Percentiles rank a stretch among this genome's conserved stretches.
These are phyloP conservation scores for Percopsis omiscomaycus DNA, from an alignment of 2,797 vertebrate species.

Conservation along the genomic window DNA sequence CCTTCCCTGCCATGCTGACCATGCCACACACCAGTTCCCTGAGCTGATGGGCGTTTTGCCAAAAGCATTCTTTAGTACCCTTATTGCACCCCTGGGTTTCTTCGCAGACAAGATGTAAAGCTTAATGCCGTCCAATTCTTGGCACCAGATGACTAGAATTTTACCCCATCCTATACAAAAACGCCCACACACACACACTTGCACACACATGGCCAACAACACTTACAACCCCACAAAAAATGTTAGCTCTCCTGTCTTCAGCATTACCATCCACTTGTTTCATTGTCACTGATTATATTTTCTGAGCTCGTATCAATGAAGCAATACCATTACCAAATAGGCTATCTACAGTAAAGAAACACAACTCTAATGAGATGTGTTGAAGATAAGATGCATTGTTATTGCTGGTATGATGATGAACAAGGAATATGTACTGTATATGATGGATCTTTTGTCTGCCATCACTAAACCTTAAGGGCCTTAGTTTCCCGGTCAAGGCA, in stretches of 20 bases:
- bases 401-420: no score
- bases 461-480: neutral
- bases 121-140: constrained; percentile 84
- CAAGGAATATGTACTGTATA: no score
- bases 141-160: constrained; percentile 81
- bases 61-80: constrained; percentile 90
- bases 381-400: no score
- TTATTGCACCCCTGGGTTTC: constrained; percentile 84
- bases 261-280: constrained; percentile 66
- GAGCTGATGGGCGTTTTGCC: constrained; percentile 97
- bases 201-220: constrained; percentile 31
- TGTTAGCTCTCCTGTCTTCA: constrained; percentile 77
- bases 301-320: constrained; percentile 69
- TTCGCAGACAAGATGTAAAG: constrained; percentile 83
- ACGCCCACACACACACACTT: constrained; percentile 23
- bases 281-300: constrained; percentile 70
- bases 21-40: constrained; percentile 97
- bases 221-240: constrained; percentile 61
- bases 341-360: constrained; percentile 8
- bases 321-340: constrained; percentile 7
- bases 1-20: constrained; percentile 97
- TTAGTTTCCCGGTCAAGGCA: no score
- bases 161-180: constrained; percentile 55
- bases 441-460: no score
- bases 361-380: constrained; percentile 3